phyloP scores from a whole-genome alignment of 2,888 invertebrate genomes.

The Papilio elwesi region DNA sequence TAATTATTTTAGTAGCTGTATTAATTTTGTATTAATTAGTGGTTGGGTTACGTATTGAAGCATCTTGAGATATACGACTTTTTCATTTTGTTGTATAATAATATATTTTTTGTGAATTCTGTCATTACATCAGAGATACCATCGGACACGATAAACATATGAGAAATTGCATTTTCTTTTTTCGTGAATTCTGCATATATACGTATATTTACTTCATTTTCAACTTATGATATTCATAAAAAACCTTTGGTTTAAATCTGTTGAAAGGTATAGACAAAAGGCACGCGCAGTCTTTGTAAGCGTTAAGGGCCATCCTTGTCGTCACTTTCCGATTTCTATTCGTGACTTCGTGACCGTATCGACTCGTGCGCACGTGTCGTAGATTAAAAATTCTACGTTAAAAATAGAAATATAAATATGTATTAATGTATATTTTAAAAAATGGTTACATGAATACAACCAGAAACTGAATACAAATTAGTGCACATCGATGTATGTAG shows the following conservation, averaged over 20 bases:
- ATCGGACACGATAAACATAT: no score
- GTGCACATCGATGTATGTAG: no score
- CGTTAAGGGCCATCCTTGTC: slow-evolving; percentile 11
- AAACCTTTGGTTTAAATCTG: neutral
- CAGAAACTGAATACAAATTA: neutral
- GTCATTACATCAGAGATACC: no score
- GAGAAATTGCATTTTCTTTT: no score
- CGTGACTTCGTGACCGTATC: slow-evolving; percentile 18
- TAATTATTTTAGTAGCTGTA: no score
- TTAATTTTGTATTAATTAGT: no score
- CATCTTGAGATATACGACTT: no score
- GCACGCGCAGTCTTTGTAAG: slow-evolving; percentile 8
- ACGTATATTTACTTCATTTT: no score
- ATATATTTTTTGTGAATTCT: no score
- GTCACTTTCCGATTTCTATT: slow-evolving; percentile 8
- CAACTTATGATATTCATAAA: neutral
- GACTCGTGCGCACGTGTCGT: neutral
- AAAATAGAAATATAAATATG: slow-evolving; percentile 5
- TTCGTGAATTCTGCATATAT: no score
- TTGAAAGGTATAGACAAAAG: neutral
- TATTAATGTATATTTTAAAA: neutral
- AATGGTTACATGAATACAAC: neutral
- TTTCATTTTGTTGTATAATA: no score
- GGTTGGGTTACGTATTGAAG: no score
- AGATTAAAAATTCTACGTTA: slow-evolving; percentile 2